Conservation (phyloP, 1,140 invertebrate species). For the Tetramorium alpestre region DNA sequence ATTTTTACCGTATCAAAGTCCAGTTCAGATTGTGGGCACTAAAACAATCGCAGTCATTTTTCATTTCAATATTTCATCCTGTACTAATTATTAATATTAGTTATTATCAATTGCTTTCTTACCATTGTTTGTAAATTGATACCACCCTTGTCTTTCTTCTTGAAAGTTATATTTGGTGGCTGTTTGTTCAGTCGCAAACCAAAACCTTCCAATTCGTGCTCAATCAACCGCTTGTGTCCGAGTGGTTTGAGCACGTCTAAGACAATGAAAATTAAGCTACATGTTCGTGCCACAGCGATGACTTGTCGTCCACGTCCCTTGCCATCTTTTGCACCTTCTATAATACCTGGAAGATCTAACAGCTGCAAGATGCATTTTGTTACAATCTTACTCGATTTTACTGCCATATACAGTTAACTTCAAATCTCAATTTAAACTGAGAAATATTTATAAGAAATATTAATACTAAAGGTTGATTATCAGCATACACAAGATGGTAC, state of each 20-base stretch:
- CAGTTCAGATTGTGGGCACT: slow-evolving; percentile 97
- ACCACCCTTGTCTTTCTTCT: slow-evolving; percentile 98
- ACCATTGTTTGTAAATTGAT: slow-evolving; percentile 96
- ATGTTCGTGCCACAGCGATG: slow-evolving; percentile 99
- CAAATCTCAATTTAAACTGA: neutral
- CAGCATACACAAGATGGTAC: neutral
- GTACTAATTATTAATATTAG: slow-evolving; percentile 60
- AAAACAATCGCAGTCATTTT: slow-evolving; percentile 56
- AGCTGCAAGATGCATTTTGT: slow-evolving; percentile 87
- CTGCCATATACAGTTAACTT: neutral
- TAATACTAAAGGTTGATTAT: neutral
- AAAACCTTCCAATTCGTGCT: slow-evolving; percentile 99
- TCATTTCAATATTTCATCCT: neutral
- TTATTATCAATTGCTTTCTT: slow-evolving; percentile 68
- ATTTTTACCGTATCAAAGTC: slow-evolving; percentile 98
- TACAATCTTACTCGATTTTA: slow-evolving; percentile 45
- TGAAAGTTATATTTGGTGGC: slow-evolving; percentile 98
- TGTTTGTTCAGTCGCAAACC: slow-evolving; percentile 98
- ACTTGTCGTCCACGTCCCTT: slow-evolving; percentile 99
- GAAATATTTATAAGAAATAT: neutral
- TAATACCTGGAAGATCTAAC: slow-evolving; percentile 99
- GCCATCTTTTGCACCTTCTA: slow-evolving; percentile 99
- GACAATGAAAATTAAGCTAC: slow-evolving; percentile 99
- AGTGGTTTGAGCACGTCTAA: slow-evolving; percentile 99
- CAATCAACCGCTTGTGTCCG: slow-evolving; percentile 97